Evolutionary conservation across 2,888 invertebrate genomes (phyloP), one percentile per base, ranked within the genome.

Genomic region (Blastobasis adustella): DNA sequence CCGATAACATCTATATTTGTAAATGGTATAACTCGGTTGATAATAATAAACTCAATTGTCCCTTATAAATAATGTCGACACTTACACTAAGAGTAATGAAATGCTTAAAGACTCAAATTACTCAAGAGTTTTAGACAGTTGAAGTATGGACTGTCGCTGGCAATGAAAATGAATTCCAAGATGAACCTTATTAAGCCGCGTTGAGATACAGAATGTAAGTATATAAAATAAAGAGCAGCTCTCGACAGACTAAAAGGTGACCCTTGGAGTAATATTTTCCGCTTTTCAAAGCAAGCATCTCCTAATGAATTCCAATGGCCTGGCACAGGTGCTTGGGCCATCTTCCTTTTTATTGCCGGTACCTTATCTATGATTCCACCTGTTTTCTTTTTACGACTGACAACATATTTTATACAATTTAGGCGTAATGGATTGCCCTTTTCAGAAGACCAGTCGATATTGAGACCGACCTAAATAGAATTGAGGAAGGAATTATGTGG

Each of bases 121-220:
- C 23, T 23, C 23, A 23, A 23, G 23, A 23, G 23, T 23, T 23
- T 23, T 23, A 23, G 23, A 23, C 23, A 23, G 23, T 23, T 23
- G 23, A 23, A 23, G 23, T 23, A 23, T 23, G 23, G 23, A 23
- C 23, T 23, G 23, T 23, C 52, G 54, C 49, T 55, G 56, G 54
- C 47, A 51, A 48, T 46, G 51, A 61, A 59, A 42, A 60, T 61
- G 58, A 60, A 61, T 58, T 58, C 58, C 61, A 61, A 42, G 9
- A 42, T n/a, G 42, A 42, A 42, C 9, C 42, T n/a, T 42, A 42
- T n/a, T 23, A 23, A 23, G 42, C 9, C 0, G 10, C 42, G 9
- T n/a, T n/a, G n/a, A n/a, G n/a, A n/a, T n/a, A n/a, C n/a, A n/a
- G n/a, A n/a, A n/a, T n/a, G n/a, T n/a, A n/a, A n/a, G n/a, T 42